Evolutionary conservation across 2,888 invertebrate species (phyloP), one percentile per base, ranked within the genome.

Genomic region (Caenorhabditis sp.): DNA sequence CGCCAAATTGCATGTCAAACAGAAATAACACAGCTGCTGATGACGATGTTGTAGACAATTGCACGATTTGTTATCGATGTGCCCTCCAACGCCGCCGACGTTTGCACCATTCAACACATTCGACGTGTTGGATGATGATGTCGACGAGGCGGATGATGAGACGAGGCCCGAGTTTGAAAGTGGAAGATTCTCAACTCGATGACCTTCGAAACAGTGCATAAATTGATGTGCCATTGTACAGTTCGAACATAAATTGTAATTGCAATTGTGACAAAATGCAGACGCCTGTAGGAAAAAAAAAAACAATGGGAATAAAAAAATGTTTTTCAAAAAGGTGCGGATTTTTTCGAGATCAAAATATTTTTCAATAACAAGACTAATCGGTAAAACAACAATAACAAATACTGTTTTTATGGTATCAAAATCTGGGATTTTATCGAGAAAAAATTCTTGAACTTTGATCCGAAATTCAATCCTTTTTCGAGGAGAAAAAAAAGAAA

Each of bases 191-290:
- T 83, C 79, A 50, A 87, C 85, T 8, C 78, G 81, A 70, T 88
- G 87, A 10, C 84, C 95, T 89, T 95, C 95, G 89, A 97, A 97
- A 89, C 96, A 97, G 89, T 96, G 95, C 96, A 97, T 97, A 89
- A 94, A 95, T 90, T 96, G 95, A 90, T 97, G 97, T 77, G 97
- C 97, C 92, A 95, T 95, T 87, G 95, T 95, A 92, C 97, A 97
- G 89, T 95, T 95, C 70, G 94, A 93, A 90, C 97, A 97, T 83
- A 99, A 92, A 89, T 93, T 94, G 89, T 95, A 95, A 87, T 94
- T 93, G 90, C 97, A 99, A 89, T 97, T 96, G 63, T 81, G 73
- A 70, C 86, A 86, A 69, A 78, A 83, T 6, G 82, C 77, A 2
- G 74, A 74, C 14, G 84, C 85, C 27, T 70, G 66, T n/a, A n/a